Percentiles rank a stretch among this genome's conserved stretches.
These are phyloP conservation scores for Trichacis sp. DNA, from an alignment of 2,888 invertebrate species.

Conservation along the genomic window DNA sequence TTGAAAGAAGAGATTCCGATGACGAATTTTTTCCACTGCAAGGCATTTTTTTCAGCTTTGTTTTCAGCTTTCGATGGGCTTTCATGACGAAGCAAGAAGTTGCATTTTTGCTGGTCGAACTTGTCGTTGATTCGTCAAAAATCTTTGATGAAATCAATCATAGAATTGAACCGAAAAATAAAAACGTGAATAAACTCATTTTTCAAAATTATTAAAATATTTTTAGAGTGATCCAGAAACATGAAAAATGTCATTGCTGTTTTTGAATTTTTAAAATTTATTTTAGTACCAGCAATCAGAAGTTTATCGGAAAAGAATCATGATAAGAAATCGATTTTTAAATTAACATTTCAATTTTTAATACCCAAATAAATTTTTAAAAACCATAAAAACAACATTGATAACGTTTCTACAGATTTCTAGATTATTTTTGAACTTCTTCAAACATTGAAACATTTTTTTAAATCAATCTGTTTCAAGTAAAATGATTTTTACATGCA, in stretches of 20 bases:
- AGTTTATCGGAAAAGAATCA: too few species aligned
- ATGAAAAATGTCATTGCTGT: too few species aligned
- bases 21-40: slow-evolving; percentile 33
- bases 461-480: background rate
- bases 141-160: slow-evolving; percentile 43
- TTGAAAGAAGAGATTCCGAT: slow-evolving; percentile 52
- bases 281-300: too few species aligned
- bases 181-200: background rate
- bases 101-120: slow-evolving; percentile 44
- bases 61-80: slow-evolving; percentile 46
- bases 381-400: too few species aligned
- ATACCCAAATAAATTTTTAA: too few species aligned
- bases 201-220: too few species aligned
- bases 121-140: slow-evolving; percentile 51
- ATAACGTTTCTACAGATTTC: too few species aligned
- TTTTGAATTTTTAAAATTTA: too few species aligned
- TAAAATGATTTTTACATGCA: slow-evolving; percentile 50
- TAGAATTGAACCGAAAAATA: background rate
- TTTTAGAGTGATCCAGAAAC: too few species aligned
- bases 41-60: slow-evolving; percentile 27
- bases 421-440: too few species aligned
- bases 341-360: too few species aligned
- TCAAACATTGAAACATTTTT: background rate
- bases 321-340: too few species aligned
- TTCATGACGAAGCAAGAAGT: slow-evolving; percentile 51